phyloP scores from a whole-genome alignment of 2,113 vertebrate species.

The Nicator chloris region DNA sequence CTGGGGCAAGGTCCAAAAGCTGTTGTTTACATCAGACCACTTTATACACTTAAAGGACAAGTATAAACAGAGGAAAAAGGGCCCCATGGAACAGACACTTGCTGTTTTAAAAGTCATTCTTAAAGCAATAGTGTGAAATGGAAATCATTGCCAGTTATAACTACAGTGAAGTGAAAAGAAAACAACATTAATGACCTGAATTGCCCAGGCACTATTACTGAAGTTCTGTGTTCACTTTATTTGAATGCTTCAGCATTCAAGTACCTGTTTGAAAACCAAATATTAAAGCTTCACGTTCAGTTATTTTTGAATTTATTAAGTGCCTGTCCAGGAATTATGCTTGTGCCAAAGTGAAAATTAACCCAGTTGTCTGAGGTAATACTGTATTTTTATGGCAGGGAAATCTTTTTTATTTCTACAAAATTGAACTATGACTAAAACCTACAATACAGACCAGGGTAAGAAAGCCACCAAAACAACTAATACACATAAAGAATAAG shows the following conservation, averaged over 20 bases:
- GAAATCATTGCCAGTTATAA: background rate
- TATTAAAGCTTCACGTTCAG: background rate
- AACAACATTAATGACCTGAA: background rate
- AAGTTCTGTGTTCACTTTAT: background rate
- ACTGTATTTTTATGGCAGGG: background rate
- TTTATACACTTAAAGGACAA: background rate
- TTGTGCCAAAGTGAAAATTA: background rate
- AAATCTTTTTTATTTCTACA: background rate
- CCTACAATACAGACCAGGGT: background rate
- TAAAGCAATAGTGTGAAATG: background rate
- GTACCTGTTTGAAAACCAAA: background rate
- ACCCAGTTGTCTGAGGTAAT: background rate
- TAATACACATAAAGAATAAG: background rate
- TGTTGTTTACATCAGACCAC: background rate
- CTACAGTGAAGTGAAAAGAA: background rate
- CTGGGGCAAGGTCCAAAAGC: constrained; percentile 1
- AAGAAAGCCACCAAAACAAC: background rate
- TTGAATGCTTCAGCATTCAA: background rate
- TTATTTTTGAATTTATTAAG: background rate
- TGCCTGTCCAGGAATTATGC: background rate
- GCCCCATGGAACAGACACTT: background rate
- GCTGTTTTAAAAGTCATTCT: background rate
- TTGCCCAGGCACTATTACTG: background rate
- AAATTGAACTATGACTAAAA: background rate
- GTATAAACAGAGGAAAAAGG: background rate